Percentiles rank a stretch among this genome's conserved stretches.
phyloP scores from a whole-genome alignment of 2,888 invertebrate species.

The Parnassius glacialis region DNA sequence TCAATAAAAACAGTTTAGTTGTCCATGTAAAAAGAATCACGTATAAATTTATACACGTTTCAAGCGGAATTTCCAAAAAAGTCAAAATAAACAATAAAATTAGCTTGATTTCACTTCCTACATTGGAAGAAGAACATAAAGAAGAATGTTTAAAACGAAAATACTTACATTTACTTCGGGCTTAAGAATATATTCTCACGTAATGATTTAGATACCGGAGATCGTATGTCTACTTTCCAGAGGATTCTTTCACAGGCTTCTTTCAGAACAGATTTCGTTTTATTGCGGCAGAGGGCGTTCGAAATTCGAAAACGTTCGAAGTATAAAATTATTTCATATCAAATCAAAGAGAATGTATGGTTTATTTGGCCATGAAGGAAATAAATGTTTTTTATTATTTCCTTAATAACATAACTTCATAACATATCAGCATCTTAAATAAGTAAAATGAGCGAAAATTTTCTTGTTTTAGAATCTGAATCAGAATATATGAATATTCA shows the following conservation, averaged over 20 bases:
- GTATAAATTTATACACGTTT: constrained; percentile 15
- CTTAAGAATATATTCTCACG: constrained; percentile 74
- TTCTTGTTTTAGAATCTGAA: no score
- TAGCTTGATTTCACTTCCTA: constrained; percentile 36
- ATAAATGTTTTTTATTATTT: not conserved
- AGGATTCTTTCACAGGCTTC: constrained; percentile 81
- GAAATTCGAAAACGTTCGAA: constrained; percentile 64
- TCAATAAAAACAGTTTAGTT: constrained; percentile 61
- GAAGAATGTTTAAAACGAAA: constrained; percentile 38
- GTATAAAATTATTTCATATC: constrained; percentile 38
- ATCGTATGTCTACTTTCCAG: constrained; percentile 78
- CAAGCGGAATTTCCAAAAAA: constrained; percentile 30
- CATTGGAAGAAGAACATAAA: constrained; percentile 29
- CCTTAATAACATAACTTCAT: no score
- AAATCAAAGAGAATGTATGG: not conserved
- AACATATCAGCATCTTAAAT: no score
- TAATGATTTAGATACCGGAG: constrained; percentile 80
- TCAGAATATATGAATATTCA: no score
- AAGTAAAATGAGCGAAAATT: no score
- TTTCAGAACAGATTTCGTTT: constrained; percentile 64
- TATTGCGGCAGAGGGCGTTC: constrained; percentile 73
- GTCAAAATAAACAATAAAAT: constrained; percentile 29
- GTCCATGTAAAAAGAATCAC: constrained; percentile 38
- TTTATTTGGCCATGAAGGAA: constrained; percentile 24
- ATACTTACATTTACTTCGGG: constrained; percentile 75